Percentiles rank a stretch among this genome's conserved stretches.
Evolutionary conservation across 2,797 vertebrate species (phyloP).

Genomic region (Mormyrus hasselquistii): DNA sequence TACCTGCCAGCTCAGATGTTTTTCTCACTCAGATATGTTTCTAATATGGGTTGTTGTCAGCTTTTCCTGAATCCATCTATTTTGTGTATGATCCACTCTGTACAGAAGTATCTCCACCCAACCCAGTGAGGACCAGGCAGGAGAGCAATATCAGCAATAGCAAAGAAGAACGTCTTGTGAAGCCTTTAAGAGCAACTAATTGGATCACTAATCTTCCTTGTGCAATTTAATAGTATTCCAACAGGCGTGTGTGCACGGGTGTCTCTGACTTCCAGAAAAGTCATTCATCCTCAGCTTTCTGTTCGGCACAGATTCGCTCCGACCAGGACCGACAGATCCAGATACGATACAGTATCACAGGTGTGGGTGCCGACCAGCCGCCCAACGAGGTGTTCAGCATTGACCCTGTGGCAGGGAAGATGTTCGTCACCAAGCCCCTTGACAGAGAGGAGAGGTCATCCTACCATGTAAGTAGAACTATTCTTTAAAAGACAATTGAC

Average conservation of each 20-base stretch:
- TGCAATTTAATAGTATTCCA: neutral
- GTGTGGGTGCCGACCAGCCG: slow-evolving; percentile 88
- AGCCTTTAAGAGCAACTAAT: neutral
- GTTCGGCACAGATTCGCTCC: slow-evolving; percentile 76
- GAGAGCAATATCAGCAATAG: neutral
- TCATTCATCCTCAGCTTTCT: neutral
- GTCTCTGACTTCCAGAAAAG: neutral
- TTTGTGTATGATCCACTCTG: neutral
- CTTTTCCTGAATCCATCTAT: neutral
- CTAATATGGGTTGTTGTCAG: neutral
- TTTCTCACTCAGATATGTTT: neutral
- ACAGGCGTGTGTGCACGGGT: neutral
- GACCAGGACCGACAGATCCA: slow-evolving; percentile 92
- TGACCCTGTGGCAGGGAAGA: slow-evolving; percentile 83
- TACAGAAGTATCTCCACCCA: neutral
- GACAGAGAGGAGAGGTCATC: slow-evolving; percentile 89
- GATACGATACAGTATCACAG: slow-evolving; percentile 91
- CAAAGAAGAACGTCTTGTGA: neutral
- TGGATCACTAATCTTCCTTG: neutral
- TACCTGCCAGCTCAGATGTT: neutral
- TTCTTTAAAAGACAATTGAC: neutral
- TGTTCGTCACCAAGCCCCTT: slow-evolving; percentile 91
- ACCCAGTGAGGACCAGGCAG: neutral
- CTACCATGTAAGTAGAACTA: slow-evolving; percentile 75
- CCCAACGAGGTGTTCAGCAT: slow-evolving; percentile 94